These are phyloP conservation scores for Eugnorisma glareosa DNA, from an alignment of 2,888 invertebrate species.

Conservation along the genomic window DNA sequence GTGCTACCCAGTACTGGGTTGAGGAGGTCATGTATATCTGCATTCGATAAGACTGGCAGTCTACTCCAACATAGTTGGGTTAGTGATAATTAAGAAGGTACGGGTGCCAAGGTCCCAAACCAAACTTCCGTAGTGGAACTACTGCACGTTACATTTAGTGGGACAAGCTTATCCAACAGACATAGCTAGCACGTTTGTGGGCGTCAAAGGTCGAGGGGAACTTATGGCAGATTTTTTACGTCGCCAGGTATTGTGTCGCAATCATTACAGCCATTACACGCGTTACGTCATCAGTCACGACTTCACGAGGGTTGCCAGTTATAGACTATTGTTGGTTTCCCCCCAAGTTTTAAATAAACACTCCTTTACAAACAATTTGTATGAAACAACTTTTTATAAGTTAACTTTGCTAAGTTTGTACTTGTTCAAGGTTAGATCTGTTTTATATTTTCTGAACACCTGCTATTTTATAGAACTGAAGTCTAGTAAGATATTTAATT, in stretches of 20 bases:
- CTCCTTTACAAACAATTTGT: slow-evolving; percentile 15
- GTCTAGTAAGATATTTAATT: neutral
- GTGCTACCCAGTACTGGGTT: neutral
- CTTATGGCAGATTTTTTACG: slow-evolving; percentile 7
- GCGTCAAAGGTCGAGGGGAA: slow-evolving; percentile 23
- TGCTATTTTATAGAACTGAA: neutral
- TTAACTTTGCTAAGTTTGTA: neutral
- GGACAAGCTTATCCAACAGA: neutral
- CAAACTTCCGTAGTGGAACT: slow-evolving; percentile 2
- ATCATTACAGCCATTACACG: slow-evolving; percentile 1
- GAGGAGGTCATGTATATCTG: neutral
- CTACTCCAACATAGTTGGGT: neutral
- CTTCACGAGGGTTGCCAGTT: neutral
- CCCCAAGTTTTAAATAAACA: slow-evolving; percentile 18
- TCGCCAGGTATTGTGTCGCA: slow-evolving; percentile 8
- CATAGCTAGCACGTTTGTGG: slow-evolving; percentile 4
- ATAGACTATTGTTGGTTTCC: neutral
- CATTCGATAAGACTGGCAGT: neutral
- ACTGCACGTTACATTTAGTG: neutral
- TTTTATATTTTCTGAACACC: neutral
- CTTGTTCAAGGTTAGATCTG: neutral
- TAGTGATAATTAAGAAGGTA: neutral
- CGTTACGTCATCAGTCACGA: slow-evolving; percentile 12
- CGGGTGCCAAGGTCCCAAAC: neutral
- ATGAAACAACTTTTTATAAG: slow-evolving; percentile 1